Evolutionary conservation across 92 coral and sea anemone species (phyloP), one percentile per base, ranked within the genome.

Genomic region (Zoanthus solanderi): DNA sequence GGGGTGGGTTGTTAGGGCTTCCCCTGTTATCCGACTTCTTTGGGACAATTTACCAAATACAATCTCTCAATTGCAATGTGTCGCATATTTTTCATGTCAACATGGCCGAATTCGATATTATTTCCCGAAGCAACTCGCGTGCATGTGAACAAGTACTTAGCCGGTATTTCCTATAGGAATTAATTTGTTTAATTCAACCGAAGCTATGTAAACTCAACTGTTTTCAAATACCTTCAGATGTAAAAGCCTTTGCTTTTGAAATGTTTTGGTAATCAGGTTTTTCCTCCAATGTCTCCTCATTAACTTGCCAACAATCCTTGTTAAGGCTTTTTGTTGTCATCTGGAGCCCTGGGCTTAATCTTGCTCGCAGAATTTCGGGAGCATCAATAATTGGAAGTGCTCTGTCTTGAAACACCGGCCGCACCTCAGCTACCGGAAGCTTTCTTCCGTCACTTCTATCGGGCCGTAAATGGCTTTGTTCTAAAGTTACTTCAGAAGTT

Each of bases 381-480:
- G 85, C 85, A 7, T 29, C 46, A 30, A 66, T 46, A 53, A 47
- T 50, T 7, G 85, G 85, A 5, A 81, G 76, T 30, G 74, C 67
- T 47, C 75, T 65, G 30, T 48, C 30, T 81, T 81, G 75, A 47
- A 81, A 81, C 6, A 81, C 85, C 0, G 85, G 85, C 1, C 57
- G 85, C 29, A 81, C 85, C 44, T 81, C 85, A 1, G 85, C 85
- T 11, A 81, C 50, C 0, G 85, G 85, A 2, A 67, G 47, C 10
- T 81, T 81, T 15, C 44, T 66, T 30, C 45, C 23, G 14, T 17
- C 76, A 28, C 16, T 45, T 30, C 32, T 65, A 16, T 81, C 85
- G 23, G 76, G 14, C 29, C 75, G 60, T 66, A 81, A 66, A 66
- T 75, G 10, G 30, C 72, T 61, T 14, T 34, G 42, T 6, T 42